Base-by-base conservation (phyloP, 1,140 invertebrate genomes). In the Bradynema listronoti region DNA sequence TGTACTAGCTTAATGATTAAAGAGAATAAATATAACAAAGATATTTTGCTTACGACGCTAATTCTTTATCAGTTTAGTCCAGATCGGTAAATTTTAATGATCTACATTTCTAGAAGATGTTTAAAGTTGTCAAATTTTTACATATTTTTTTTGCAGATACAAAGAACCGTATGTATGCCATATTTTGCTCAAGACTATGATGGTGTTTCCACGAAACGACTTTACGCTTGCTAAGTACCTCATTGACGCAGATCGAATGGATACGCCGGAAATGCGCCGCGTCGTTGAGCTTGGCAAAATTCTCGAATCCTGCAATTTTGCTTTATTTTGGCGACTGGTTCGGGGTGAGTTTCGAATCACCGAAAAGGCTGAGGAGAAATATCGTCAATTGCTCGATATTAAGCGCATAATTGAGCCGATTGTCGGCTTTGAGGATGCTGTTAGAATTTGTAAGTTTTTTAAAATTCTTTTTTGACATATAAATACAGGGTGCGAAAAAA, bases 351-450 rank as follows among this genome's bases (percentile, higher is more conserved):
- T 68, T 46, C 64, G 65, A 53, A 64, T 68, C 39, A 42, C 55
- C 16, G 62, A 67, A 1, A n/a, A n/a, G n/a, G 58, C 72, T 16
- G 78, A 61, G 9, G 79, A 79, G 30, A 72, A 64, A 29, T 75
- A 72, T 57, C 75, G 73, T 27, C 68, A 72, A n/a, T n/a, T n/a
- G n/a, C 67, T 60, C 14, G 74, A 75, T 14, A 63, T 72, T n/a
- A 69, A 68, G 16, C 65, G 67, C 16, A 61, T 78, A 36, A 70
- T 80, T 16, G 67, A 77, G 59, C 75, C 71, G 25, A 79, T 96
- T 58, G 83, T 82, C 65, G 91, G 91, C 27, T 98, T 98, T 81
- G 87, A 88, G 68, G 92, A 98, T 81, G 92, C 90, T 0, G 90
- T 97, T 59, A 83, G 92, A 46, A 94, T 95, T 79, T 98, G 82